Percentiles rank a stretch among this genome's conserved stretches.
Conservation (phyloP, 2,113 vertebrate genomes). For the Accipiter virgatus region DNA sequence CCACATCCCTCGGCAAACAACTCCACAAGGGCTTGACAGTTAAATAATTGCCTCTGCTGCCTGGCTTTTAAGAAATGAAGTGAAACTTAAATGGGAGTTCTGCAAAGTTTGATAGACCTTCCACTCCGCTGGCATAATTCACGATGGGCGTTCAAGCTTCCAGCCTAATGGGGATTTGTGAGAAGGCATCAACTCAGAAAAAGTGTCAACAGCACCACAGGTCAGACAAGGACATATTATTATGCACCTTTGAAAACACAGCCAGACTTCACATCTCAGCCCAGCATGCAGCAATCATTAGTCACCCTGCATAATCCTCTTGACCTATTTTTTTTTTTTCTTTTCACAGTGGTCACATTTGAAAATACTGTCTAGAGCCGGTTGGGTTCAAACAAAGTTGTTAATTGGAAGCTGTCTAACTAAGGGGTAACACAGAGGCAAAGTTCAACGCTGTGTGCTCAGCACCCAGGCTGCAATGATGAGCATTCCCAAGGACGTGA, state of each 20-base stretch:
- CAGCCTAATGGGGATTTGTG: slow-evolving; percentile 30
- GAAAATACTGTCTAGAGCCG: slow-evolving; percentile 6
- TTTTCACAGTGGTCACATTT: slow-evolving; percentile 39
- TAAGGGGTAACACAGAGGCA: neutral
- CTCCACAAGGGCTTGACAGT: neutral
- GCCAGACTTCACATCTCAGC: slow-evolving; percentile 34
- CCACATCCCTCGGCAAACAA: neutral
- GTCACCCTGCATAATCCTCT: slow-evolving; percentile 42
- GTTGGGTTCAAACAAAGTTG: neutral
- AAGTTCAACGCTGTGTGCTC: neutral
- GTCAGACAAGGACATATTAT: slow-evolving; percentile 58
- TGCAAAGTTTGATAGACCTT: slow-evolving; percentile 20
- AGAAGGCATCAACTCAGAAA: slow-evolving; percentile 28
- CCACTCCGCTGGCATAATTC: neutral
- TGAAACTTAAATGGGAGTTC: neutral
- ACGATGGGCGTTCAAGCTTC: neutral
- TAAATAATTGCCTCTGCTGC: neutral
- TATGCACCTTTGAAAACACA: slow-evolving; percentile 51
- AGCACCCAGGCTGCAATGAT: neutral
- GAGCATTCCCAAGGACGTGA: neutral
- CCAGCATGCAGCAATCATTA: slow-evolving; percentile 47
- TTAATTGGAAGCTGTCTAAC: slow-evolving; percentile 37
- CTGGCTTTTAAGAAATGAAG: neutral
- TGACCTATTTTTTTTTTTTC: slow-evolving; percentile 31
- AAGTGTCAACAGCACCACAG: slow-evolving; percentile 40